Evolutionary conservation across 2,113 vertebrate genomes (phyloP).

Genomic region (Tinamus guttatus): DNA sequence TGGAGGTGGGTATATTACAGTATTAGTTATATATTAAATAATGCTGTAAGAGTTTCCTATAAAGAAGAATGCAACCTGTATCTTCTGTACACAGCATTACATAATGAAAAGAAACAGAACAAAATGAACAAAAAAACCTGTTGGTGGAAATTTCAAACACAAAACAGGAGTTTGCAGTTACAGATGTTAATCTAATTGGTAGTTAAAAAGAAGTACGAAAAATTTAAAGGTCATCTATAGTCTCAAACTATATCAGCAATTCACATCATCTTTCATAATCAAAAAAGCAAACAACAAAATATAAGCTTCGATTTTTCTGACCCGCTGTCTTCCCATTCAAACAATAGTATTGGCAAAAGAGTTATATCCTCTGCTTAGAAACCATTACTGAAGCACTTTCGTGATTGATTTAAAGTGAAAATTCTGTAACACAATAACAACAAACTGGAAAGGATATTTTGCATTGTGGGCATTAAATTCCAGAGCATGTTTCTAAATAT

Average conservation of each 20-base stretch:
- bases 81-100: background rate
- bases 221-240: background rate
- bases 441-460: background rate
- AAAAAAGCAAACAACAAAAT: background rate
- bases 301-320: background rate
- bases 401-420: accelerated
- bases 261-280: background rate
- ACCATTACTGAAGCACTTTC: background rate
- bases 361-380: background rate
- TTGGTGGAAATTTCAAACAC: background rate
- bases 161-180: background rate
- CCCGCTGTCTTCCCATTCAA: background rate
- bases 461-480: background rate
- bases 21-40: background rate
- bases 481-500: background rate
- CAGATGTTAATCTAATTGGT: background rate
- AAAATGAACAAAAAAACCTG: background rate
- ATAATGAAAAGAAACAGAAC: background rate
- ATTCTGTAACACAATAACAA: background rate
- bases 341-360: background rate
- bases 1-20: background rate
- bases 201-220: background rate
- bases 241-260: constrained; percentile 5
- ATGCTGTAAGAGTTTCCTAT: background rate
- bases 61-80: background rate